Conservation (phyloP, 2,113 vertebrate genomes). For the Oncorhynchus gorbuscha region DNA sequence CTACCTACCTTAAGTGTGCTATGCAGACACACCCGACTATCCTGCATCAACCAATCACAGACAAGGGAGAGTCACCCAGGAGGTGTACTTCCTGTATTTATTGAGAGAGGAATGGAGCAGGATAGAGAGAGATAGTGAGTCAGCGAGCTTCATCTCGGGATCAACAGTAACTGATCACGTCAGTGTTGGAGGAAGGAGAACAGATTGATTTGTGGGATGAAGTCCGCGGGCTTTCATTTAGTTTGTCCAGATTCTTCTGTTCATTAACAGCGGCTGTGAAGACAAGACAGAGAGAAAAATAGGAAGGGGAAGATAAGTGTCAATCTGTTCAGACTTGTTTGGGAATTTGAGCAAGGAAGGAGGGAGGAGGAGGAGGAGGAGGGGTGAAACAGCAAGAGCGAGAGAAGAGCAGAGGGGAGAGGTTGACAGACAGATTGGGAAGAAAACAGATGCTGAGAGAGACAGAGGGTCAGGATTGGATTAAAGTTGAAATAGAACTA, state of each 20-base stretch:
- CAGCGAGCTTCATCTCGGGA: slow-evolving; percentile 22
- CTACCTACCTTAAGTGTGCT: slow-evolving; percentile 63
- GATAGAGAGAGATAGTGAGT: slow-evolving; percentile 25
- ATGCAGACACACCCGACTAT: slow-evolving; percentile 68
- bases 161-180: slow-evolving; percentile 22
- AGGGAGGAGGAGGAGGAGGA: slow-evolving; percentile 51
- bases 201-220: slow-evolving; percentile 18
- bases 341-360: slow-evolving; percentile 74
- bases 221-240: neutral
- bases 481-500: slow-evolving; percentile 32
- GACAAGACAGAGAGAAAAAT: slow-evolving; percentile 41
- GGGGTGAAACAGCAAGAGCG: slow-evolving; percentile 31
- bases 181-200: slow-evolving; percentile 10
- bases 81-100: slow-evolving; percentile 73
- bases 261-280: slow-evolving; percentile 35
- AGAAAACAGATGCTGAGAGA: slow-evolving; percentile 12
- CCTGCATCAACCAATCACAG: slow-evolving; percentile 65
- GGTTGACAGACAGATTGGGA: slow-evolving; percentile 18
- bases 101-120: slow-evolving; percentile 49
- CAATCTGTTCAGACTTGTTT: slow-evolving; percentile 81
- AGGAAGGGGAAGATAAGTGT: slow-evolving; percentile 68
- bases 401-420: slow-evolving; percentile 39
- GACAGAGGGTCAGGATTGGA: slow-evolving; percentile 19
- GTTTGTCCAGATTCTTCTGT: slow-evolving; percentile 2
- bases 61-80: slow-evolving; percentile 44